phyloP scores from a whole-genome alignment of 2,797 vertebrate genomes.

The Malacoraja senta region DNA sequence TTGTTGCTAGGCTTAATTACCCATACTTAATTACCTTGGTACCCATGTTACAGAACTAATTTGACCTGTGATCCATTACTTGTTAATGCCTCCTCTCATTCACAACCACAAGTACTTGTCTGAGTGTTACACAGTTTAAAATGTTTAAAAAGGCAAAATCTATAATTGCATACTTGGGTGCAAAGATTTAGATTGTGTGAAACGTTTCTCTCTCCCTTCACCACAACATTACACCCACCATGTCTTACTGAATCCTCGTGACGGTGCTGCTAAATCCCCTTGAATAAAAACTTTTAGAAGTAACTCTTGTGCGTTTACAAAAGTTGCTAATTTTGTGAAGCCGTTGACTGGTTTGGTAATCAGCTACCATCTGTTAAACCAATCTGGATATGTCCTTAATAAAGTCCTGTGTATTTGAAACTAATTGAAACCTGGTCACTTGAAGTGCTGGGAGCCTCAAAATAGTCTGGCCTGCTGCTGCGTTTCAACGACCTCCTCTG shows the following conservation, averaged over 20 bases:
- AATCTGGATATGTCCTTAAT: background rate
- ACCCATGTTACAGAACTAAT: background rate
- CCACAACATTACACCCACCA: background rate
- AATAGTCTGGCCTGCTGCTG: background rate
- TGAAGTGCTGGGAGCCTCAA: background rate
- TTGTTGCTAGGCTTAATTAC: background rate
- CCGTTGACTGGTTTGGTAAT: background rate
- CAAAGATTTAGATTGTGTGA: background rate
- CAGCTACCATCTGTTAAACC: background rate
- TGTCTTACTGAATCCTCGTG: background rate
- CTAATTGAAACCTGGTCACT: background rate
- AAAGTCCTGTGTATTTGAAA: background rate
- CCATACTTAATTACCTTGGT: background rate
- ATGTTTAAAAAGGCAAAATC: too few relatives aligned
- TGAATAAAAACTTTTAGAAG: background rate
- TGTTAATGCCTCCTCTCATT: background rate
- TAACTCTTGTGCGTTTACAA: background rate
- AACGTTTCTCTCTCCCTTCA: too few relatives aligned
- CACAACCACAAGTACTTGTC: background rate
- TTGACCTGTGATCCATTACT: background rate
- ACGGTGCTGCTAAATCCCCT: background rate
- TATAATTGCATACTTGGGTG: background rate
- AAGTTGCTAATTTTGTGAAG: background rate
- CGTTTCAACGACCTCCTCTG: background rate
- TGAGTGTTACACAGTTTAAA: background rate